Evolutionary conservation across 1,140 invertebrate species (phyloP), one percentile per base, ranked within the genome.

Genomic region (Drosophila kanapiae): DNA sequence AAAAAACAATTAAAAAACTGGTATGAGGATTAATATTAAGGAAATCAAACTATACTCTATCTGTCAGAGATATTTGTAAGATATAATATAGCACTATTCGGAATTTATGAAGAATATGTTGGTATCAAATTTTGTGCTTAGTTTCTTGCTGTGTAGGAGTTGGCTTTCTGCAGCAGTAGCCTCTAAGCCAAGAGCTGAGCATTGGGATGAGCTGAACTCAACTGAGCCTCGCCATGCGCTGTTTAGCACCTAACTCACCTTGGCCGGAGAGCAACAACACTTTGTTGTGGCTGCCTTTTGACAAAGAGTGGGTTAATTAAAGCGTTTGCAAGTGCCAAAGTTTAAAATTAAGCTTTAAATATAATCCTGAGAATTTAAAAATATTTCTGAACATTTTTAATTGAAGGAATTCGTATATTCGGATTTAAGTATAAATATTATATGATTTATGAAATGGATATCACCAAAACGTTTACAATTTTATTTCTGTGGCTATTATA

Each of bases 211-310:
- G 69, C 53, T 33, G 43, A 35, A 37, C 49, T 69, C 47, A 51
- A 49, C 58, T 77, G 42, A 62, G 57, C 60, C 64, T 80, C 71
- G 84, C 85, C 77, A 88, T 88, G 84, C 84, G 84, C 83, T 88
- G 80, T 87, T 87, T 87, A 87, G 83, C 83, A 87, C 83, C 83
- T 88, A 88, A 83, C 84, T 88, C 76, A 64, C 67, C 84, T 83
- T 87, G 80, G 83, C 71, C 76, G 33, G 11, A 68, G 45, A 68
- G 58, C 79, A 76, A 68, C 79, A 87, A 77, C 69, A 69, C 61
- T 59, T 64, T 78, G 75, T 58, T 78, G 69, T 54, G 75, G 47
- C 75, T 58, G 47, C 63, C 70, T 16, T 43, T 35, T 35, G 45
- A 37, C 37, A 14, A 33, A 43, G 14, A 63, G 18, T 47, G 77